These are phyloP conservation scores for Scopus umbretta DNA, from an alignment of 2,113 vertebrate species.

Conservation along the genomic window DNA sequence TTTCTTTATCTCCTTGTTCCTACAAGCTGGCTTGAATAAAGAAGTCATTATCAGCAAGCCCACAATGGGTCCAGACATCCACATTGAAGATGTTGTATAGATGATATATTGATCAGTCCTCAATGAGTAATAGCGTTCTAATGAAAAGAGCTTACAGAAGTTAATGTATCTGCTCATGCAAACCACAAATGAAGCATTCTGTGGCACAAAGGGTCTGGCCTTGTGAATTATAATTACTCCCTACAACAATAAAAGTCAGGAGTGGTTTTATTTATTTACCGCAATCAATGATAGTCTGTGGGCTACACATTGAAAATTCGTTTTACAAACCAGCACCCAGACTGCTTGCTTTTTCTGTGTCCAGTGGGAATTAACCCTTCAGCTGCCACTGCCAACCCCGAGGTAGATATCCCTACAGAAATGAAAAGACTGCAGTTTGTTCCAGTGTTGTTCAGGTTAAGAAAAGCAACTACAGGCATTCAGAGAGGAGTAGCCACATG, in stretches of 20 bases:
- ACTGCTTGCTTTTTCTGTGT: conserved; percentile 31
- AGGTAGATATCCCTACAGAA: neutral
- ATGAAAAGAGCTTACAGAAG: conserved; percentile 81
- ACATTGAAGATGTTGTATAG: conserved; percentile 90
- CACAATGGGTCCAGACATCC: conserved; percentile 90
- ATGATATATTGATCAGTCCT: conserved; percentile 95
- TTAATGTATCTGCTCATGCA: conserved; percentile 85
- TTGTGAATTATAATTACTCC: conserved; percentile 83
- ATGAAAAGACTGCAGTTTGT: neutral
- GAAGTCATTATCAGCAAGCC: conserved; percentile 88
- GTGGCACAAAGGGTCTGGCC: conserved; percentile 80
- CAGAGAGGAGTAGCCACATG: neutral
- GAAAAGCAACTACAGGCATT: neutral
- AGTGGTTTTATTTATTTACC: conserved; percentile 83
- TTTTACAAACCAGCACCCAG: conserved; percentile 61
- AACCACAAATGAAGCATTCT: conserved; percentile 84
- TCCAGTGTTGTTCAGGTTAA: neutral
- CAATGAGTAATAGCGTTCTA: conserved; percentile 85
- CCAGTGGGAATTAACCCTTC: conserved; percentile 51
- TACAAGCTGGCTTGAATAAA: conserved; percentile 93
- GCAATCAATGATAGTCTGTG: conserved; percentile 68
- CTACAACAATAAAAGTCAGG: conserved; percentile 84
- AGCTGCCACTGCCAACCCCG: neutral
- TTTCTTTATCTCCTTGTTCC: conserved; percentile 93
- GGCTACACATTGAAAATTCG: conserved; percentile 59